Conservation (phyloP, 1,140 invertebrate genomes). For the Penaeus chinensis region DNA sequence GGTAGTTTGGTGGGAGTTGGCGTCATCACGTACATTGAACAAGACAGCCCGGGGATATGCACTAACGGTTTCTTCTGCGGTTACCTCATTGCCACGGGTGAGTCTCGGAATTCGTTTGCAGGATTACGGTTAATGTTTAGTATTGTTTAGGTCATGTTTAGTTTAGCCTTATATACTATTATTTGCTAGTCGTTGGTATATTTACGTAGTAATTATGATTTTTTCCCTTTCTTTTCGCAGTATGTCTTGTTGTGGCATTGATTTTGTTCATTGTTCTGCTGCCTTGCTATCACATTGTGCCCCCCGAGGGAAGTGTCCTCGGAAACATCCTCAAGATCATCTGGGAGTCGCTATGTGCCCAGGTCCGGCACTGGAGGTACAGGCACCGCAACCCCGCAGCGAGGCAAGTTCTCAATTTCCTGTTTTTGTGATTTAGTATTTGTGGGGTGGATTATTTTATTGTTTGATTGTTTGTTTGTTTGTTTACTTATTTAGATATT, state of each 20-base stretch:
- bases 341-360: slow-evolving; percentile 66
- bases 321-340: slow-evolving; percentile 69
- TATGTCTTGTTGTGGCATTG: slow-evolving; percentile 66
- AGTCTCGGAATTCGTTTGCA: neutral
- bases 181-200: neutral
- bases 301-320: slow-evolving; percentile 68
- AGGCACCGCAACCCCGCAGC: slow-evolving; percentile 39
- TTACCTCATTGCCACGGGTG: slow-evolving; percentile 67
- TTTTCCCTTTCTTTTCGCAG: slow-evolving; percentile 26
- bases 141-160: neutral
- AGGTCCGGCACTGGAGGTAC: slow-evolving; percentile 54
- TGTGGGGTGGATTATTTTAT: neutral
- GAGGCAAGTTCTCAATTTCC: neutral
- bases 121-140: neutral
- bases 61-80: slow-evolving; percentile 69
- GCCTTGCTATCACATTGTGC: slow-evolving; percentile 66
- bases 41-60: slow-evolving; percentile 65
- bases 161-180: neutral
- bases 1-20: slow-evolving; percentile 70
- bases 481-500: neutral
- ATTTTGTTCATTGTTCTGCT: slow-evolving; percentile 65
- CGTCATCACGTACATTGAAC: slow-evolving; percentile 70
- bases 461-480: neutral
- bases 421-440: neutral
- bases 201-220: too few relatives aligned